Base-by-base conservation (phyloP, 2,888 invertebrate genomes). In the Epirrita christyi region DNA sequence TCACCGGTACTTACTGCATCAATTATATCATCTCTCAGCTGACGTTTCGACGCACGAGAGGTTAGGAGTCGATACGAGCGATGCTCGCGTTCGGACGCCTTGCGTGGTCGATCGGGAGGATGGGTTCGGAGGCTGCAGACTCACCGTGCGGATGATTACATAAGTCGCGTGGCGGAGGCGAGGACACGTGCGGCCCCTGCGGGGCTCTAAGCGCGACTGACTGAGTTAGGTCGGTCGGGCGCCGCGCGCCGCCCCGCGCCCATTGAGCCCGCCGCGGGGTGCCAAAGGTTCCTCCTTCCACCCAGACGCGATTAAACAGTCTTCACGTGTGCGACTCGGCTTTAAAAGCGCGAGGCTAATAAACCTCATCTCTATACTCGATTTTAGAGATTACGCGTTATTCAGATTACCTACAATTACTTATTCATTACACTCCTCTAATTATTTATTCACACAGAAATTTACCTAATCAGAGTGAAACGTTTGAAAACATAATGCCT, bases 131-230 rank as follows among this genome's bases (percentile, higher is more conserved):
- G 86, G 85, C 86, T 89, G 88, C 84, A 80, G 87, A 85, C 83
- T 88, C 87, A 88, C 89, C 89, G 88, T 86, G 87, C 85, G 86
- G 88, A 84, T 88, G 86, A 83, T 92, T 92, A 92, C 80, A 88
- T 92, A 92, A 92, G 91, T 83, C 87, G 83, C 83, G 83, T 76
- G 75, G 77, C 76, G 83, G 83, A 79, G 80, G 72, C 80, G 82
- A 80, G 79, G 81, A 86, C 82, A 88, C 90, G 90, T 88, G 84
- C 76, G 71, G 83, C 90, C 91, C 89, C 86, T 79, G 67, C 71
- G 86, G 87, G 90, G 90, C 85, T 83, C 77, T 83, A 78, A 80
- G 80, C 86, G 88, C 89, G 90, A 92, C 92, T 92, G 90, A 92
- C 92, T 92, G 88, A 70, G 76, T 68, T 64, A 66, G 75, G 74